Base-by-base conservation (phyloP, 2,797 vertebrate genomes). In the Pipistrellus nathusii region DNA sequence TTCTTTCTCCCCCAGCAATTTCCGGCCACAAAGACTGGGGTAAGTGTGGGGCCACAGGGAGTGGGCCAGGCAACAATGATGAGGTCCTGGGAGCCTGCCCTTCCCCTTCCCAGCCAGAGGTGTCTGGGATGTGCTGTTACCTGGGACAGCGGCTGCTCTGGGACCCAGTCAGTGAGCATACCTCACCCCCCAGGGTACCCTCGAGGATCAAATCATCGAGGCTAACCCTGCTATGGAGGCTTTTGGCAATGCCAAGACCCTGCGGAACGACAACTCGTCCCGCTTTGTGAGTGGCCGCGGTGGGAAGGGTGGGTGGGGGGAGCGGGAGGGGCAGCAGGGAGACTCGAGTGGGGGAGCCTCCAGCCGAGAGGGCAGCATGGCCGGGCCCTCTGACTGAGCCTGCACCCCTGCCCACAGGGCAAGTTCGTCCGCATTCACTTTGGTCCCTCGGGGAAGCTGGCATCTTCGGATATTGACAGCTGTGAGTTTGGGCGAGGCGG, bases 401-500 rank as follows among this genome's bases (percentile, higher is more conserved):
- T 69, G 46, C 25, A 11, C 51, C 81, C 87, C 87, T 38, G 94
- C 84, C 71, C 81, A 83, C 96, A 99, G 99, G 99, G 99, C 95
- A 99, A 99, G 97, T 99, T 99, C 97, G 99, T 99, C 94, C 98
- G 99, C 96, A 99, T 99, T 98, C 99, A 99, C 97, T 99, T 99
- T 78, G 99, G 99, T 66, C 99, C 98, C 20, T 99, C 99, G 0
- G 99, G 99, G 77, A 99, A 99, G 98, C 96, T 99, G 96, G 99
- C 99, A 72, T 99, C 99, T 0, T 97, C 99, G 53, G 99, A 99
- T 95, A 99, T 99, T 48, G 99, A 99, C 88, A 99, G 99, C 97
- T 99, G 99, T 99, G 97, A 99, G 99, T 99, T 81, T 17, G 46
- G 57, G 68, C 4, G 7, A 46, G 17, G 12, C 4, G 15, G 57